These are phyloP conservation scores for Eurytoma adleriae DNA, from an alignment of 2,888 invertebrate genomes.

Conservation along the genomic window DNA sequence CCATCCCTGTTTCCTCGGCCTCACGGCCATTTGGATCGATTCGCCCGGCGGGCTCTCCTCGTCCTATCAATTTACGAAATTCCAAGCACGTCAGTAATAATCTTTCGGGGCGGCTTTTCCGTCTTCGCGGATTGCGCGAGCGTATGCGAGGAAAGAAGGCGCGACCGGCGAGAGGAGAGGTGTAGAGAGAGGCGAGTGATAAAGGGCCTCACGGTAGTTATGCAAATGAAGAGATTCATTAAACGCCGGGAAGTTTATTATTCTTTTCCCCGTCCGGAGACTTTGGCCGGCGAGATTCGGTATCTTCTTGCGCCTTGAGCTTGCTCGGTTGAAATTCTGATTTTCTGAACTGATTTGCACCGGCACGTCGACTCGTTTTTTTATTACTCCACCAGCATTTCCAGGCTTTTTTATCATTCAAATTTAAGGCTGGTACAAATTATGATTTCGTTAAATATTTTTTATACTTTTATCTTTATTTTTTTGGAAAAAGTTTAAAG, in stretches of 20 bases:
- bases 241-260: constrained; percentile 56
- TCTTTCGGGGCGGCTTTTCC: constrained; percentile 49
- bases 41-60: constrained; percentile 11
- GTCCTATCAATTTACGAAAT: constrained; percentile 58
- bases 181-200: constrained; percentile 44
- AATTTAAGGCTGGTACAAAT: constrained; percentile 1
- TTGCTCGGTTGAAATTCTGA: constrained; percentile 48
- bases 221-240: constrained; percentile 58
- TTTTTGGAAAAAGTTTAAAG: neutral
- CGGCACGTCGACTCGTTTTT: constrained; percentile 9
- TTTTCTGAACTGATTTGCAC: constrained; percentile 51
- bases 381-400: neutral
- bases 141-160: constrained; percentile 22
- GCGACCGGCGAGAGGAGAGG: neutral
- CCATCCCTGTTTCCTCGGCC: neutral
- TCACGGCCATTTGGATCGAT: constrained; percentile 38
- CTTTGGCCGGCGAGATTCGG: constrained; percentile 11
- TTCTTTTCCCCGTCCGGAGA: constrained; percentile 50
- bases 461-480: neutral
- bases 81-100: constrained; percentile 58
- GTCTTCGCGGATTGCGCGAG: constrained; percentile 45
- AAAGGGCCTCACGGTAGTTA: constrained; percentile 55
- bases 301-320: constrained; percentile 28
- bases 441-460: constrained; percentile 1
- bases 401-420: constrained; percentile 11